Conservation (phyloP, 2,888 invertebrate species). For the Mesoligia furuncula region DNA sequence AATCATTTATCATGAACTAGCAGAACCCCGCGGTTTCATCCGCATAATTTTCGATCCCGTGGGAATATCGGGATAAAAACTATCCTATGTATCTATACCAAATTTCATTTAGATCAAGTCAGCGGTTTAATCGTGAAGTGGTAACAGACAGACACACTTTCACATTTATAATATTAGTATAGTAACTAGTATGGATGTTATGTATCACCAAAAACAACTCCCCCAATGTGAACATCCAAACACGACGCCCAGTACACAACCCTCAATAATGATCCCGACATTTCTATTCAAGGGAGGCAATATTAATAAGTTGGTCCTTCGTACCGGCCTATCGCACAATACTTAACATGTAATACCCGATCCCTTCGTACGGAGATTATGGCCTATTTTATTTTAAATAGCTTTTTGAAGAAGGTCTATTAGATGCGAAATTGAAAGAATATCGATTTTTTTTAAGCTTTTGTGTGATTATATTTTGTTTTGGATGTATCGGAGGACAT, state of each 20-base stretch:
- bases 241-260: conserved; percentile 67
- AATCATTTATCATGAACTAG: no score
- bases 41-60: no score
- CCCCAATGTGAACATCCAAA: conserved; percentile 60
- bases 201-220: not conserved
- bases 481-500: not conserved
- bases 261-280: conserved; percentile 72
- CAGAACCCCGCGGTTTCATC: no score
- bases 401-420: conserved; percentile 62
- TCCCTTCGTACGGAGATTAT: conserved; percentile 64
- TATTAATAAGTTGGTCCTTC: conserved; percentile 75
- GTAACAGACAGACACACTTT: no score
- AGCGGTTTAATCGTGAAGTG: no score
- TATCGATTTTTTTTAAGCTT: conserved; percentile 48
- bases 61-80: no score
- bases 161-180: no score
- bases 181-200: no score
- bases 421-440: conserved; percentile 60
- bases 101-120: no score
- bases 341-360: conserved; percentile 64
- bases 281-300: conserved; percentile 74
- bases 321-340: conserved; percentile 53
- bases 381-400: conserved; percentile 66
- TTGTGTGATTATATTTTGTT: conserved; percentile 49
- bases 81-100: no score